phyloP scores from a whole-genome alignment of 2,888 invertebrate genomes.

The Callimorpha dominula region DNA sequence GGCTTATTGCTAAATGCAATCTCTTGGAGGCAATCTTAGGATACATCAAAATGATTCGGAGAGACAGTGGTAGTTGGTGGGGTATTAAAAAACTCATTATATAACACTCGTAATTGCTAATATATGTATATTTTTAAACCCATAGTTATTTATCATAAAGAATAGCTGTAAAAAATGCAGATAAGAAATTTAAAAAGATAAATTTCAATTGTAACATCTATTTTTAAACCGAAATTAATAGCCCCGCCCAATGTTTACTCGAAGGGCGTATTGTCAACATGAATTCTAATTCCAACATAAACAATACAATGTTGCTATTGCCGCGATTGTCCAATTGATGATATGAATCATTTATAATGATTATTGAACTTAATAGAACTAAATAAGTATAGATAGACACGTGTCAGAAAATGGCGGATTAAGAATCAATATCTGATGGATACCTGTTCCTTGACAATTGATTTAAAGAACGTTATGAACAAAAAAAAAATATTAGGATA shows the following conservation, averaged over 20 bases:
- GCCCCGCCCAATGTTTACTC: neutral
- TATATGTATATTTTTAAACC: no score
- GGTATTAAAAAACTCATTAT: no score
- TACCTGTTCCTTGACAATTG: neutral
- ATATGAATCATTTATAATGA: no score
- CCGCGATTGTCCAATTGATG: no score
- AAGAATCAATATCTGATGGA: neutral
- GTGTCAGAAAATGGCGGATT: neutral
- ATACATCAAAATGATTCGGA: no score
- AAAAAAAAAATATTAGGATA: neutral
- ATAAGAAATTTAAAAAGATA: no score
- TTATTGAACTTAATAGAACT: neutral
- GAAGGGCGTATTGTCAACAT: neutral
- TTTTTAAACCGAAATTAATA: neutral
- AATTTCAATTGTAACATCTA: neutral
- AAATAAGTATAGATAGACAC: neutral
- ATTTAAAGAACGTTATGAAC: neutral
- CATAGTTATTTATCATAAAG: no score
- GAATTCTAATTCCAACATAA: neutral
- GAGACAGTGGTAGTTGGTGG: no score
- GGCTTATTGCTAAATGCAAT: no score
- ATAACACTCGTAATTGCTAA: no score
- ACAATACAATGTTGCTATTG: neutral
- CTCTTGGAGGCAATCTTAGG: no score
- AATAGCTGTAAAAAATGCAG: no score